Evolutionary conservation across 2,888 invertebrate genomes (phyloP).

Genomic region (Hemistola chrysoprasaria): DNA sequence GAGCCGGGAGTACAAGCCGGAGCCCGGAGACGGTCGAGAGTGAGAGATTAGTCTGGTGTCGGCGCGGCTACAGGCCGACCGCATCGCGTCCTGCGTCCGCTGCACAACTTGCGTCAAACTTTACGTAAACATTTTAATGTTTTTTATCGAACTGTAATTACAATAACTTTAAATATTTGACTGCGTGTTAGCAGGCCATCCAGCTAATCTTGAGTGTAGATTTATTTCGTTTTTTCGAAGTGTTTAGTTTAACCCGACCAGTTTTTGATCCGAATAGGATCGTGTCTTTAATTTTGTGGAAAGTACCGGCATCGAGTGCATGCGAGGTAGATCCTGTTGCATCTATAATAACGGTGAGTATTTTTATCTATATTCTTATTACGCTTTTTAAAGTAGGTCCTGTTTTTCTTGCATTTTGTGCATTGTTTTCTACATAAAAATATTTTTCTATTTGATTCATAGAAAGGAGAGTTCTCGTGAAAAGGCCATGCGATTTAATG

Average conservation of each 20-base stretch:
- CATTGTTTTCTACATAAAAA: no score
- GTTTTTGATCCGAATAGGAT: slow-evolving; percentile 46
- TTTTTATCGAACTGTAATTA: slow-evolving; percentile 39
- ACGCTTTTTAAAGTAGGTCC: no score
- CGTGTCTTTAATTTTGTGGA: slow-evolving; percentile 68
- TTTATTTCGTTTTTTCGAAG: slow-evolving; percentile 31
- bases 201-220: slow-evolving; percentile 16
- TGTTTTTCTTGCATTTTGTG: no score
- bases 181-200: slow-evolving; percentile 29
- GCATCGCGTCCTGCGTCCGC: slow-evolving; percentile 40
- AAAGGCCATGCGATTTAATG: background rate
- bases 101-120: slow-evolving; percentile 59
- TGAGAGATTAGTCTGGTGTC: slow-evolving; percentile 63
- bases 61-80: slow-evolving; percentile 58
- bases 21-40: slow-evolving; percentile 31
- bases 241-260: slow-evolving; percentile 38
- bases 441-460: no score
- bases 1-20: no score
- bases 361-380: no score
- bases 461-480: background rate
- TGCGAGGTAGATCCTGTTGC: slow-evolving; percentile 70
- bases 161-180: slow-evolving; percentile 38
- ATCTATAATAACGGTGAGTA: slow-evolving; percentile 72
- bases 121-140: slow-evolving; percentile 57
- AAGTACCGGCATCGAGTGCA: slow-evolving; percentile 65